A percentile compares a stretch with the other conserved stretches of the same genome.
Conservation (phyloP, 2,797 vertebrate species). For the Xenops minutus region DNA sequence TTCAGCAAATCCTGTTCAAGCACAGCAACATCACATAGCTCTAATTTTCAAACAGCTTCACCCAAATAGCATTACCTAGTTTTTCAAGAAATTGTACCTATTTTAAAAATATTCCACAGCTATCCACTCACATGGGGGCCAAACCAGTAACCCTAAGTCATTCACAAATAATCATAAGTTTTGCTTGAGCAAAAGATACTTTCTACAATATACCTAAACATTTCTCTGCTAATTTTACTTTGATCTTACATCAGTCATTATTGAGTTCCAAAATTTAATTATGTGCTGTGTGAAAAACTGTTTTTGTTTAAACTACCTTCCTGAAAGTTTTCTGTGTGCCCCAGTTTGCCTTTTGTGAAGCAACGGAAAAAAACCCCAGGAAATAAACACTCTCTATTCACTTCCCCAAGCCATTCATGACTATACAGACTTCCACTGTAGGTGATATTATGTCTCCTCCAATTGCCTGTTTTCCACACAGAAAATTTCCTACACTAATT, state of each 20-base stretch:
- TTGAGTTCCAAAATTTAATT: background rate
- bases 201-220: background rate
- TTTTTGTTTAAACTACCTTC: background rate
- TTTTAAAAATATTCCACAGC: background rate
- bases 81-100: background rate
- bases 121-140: background rate
- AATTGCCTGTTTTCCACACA: slow-evolving; percentile 10
- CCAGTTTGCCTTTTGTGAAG: slow-evolving; percentile 57
- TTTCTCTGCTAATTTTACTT: background rate
- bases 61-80: background rate
- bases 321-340: slow-evolving; percentile 45
- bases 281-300: background rate
- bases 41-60: background rate
- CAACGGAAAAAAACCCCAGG: background rate
- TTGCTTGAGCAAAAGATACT: background rate
- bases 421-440: slow-evolving; percentile 30
- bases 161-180: background rate
- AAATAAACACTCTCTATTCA: slow-evolving; percentile 58
- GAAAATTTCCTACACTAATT: slow-evolving; percentile 41
- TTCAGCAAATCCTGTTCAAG: background rate
- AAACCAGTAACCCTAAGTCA: background rate
- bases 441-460: slow-evolving; percentile 49
- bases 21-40: background rate
- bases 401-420: slow-evolving; percentile 48
- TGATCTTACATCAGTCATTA: background rate